Base-by-base conservation (phyloP, 2,797 vertebrate species). In the Benthosema pterotum region DNA sequence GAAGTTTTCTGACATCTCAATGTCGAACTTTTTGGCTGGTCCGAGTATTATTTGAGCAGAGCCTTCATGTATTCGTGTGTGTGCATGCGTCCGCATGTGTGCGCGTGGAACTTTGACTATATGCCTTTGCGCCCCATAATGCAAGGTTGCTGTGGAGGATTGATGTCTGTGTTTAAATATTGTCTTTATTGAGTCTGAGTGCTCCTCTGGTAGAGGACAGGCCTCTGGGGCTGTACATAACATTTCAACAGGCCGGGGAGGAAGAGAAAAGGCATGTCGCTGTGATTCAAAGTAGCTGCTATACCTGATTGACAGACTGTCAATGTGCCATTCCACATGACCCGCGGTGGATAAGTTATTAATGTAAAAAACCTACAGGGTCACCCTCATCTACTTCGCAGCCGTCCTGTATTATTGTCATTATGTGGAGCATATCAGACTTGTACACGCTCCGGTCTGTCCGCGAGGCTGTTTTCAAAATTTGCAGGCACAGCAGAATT, bases 401-500 rank as follows among this genome's bases (percentile, higher is more conserved):
- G 56, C 63, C 47, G 56, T 2, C 7, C 42, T 53, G 46, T 68
- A 53, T 75, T 83, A 80, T 82, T 75, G 75, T 85, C 70, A 79
- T 84, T 84, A 76, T 64, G 60, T 67, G 63, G 65, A 53, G 72
- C 76, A 70, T 79, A 69, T 70, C 63, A 70, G 78, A 68, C 54
- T 68, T 71, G 74, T 58, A 74, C 72, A 77, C 84, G 85, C 72
- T 72, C 81, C 65, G 74, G 78, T 80, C 72, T 69, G 72, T 61
- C 50, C 64, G 76, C 81, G 79, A 71, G 69, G 75, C 72, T 50
- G 74, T 89, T 83, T 38, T 86, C 75, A 69, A 68, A 89, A 90
- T 72, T 85, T 90, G 89, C 88, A 83, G 80, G 76, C 60, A 19
- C 78, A 78, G 84, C 84, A 78, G 83, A 89, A 93, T 89, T 86